Evolutionary conservation across 2,888 invertebrate genomes (phyloP), one percentile per base, ranked within the genome.

Genomic region (Agriopis aurantiaria): DNA sequence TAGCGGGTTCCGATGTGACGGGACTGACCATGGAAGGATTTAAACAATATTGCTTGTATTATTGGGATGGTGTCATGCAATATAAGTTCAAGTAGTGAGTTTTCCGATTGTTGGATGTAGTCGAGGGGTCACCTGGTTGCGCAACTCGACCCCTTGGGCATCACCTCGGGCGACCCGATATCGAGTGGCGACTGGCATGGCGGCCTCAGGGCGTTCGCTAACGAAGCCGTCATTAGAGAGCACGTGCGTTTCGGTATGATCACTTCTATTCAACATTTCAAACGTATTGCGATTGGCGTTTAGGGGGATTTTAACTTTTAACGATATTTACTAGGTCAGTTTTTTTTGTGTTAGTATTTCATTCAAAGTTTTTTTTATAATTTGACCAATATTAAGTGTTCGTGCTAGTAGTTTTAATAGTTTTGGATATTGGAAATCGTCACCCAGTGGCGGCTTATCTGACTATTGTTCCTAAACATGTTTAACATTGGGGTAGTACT

Each of bases 81-180:
- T 45, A 81, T 79, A 79, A 83, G 83, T 82, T 80, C 71, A 65
- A 70, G 58, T 66, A 59, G 55, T 56, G 78, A 71, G 71, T 65
- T 48, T 68, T 71, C 55, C 72, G 71, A 75, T 84, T 85, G 82
- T 84, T 85, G 82, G 82, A 81, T 82, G 80, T 95, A 98, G 98
- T 97, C 98, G 82, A 97, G 98, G 89, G 99, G 98, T 88, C 98
- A 99, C 95, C 96, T 98, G 93, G 97, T 98, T 88, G 97, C 98
- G 85, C 97, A 97, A 87, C 95, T 99, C 95, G 99, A 99, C 95
- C 99, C 99, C 75, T 95, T 99, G 93, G 98, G 97, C 94, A 98
- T 99, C 92, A 96, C 96, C 90, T 96, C 96, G 91, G 96, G 96
- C 82, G 96, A 96, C 89, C 95, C 95, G 82, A 89, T 88, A 70